These are phyloP conservation scores for Heptranchias perlo DNA, from an alignment of 2,113 vertebrate genomes.

Conservation along the genomic window DNA sequence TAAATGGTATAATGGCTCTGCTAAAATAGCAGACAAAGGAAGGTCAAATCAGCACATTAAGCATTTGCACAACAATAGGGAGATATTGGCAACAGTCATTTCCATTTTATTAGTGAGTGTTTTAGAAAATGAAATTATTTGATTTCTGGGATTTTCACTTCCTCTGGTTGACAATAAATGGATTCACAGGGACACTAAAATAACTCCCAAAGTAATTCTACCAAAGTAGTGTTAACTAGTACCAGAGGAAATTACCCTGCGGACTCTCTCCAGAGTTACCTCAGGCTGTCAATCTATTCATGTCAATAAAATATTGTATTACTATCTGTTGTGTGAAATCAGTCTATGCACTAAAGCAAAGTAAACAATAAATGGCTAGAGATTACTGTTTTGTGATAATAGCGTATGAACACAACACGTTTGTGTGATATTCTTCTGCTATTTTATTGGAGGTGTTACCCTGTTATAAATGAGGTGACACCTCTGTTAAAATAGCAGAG, in stretches of 20 bases:
- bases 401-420: not conserved
- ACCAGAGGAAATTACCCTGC: not conserved
- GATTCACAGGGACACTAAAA: not conserved
- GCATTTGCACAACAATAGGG: not conserved
- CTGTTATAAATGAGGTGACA: not conserved
- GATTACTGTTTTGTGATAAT: not conserved
- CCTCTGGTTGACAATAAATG: not conserved
- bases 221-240: not conserved
- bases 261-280: not conserved
- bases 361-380: not conserved
- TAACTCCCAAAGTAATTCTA: not conserved
- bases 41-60: not conserved
- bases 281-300: not conserved
- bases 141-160: not conserved
- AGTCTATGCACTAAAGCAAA: not conserved
- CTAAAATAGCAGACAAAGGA: not conserved
- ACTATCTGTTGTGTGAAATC: not conserved
- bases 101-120: not conserved
- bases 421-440: not conserved
- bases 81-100: not conserved
- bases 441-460: not conserved
- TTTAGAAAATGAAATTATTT: constrained; percentile 1
- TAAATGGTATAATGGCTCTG: no score
- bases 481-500: not conserved
- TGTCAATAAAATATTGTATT: not conserved